These are phyloP conservation scores for Drosophila kohkoa DNA, from an alignment of 1,140 invertebrate genomes.

Conservation along the genomic window DNA sequence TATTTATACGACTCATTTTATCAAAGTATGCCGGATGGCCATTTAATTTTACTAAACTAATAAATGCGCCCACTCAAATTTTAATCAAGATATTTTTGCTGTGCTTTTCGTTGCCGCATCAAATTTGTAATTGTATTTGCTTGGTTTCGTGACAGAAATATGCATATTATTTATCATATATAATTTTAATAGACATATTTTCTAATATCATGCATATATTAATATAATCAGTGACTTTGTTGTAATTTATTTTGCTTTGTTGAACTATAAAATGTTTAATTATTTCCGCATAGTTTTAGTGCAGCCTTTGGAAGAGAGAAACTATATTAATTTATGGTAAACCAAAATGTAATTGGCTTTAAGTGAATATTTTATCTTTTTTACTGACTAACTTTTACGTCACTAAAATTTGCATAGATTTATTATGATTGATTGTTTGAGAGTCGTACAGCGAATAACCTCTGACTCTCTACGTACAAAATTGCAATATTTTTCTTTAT, in stretches of 20 bases:
- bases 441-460: no score
- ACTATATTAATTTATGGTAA: no score
- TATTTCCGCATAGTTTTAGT: constrained; percentile 24
- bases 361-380: no score
- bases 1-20: constrained; percentile 57
- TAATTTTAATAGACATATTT: constrained; percentile 22
- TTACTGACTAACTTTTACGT: no score
- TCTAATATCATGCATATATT: constrained; percentile 12
- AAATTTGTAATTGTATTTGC: constrained; percentile 8
- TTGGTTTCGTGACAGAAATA: constrained; percentile 1
- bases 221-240: constrained; percentile 37
- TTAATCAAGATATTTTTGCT: constrained; percentile 57
- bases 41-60: constrained; percentile 58
- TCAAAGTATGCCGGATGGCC: constrained; percentile 3
- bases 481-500: background rate
- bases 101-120: background rate
- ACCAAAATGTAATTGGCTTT: no score
- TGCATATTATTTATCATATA: background rate
- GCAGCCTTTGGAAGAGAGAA: background rate
- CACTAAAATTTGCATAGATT: no score
- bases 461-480: no score
- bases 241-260: constrained; percentile 55
- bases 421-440: no score
- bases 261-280: constrained; percentile 53
- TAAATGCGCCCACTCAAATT: constrained; percentile 36